Percentiles rank a stretch among this genome's conserved stretches.
Evolutionary conservation across 37 sponge, comb jelly and placozoan species (phyloP).

Genomic region (Cliona cf. orientalis): DNA sequence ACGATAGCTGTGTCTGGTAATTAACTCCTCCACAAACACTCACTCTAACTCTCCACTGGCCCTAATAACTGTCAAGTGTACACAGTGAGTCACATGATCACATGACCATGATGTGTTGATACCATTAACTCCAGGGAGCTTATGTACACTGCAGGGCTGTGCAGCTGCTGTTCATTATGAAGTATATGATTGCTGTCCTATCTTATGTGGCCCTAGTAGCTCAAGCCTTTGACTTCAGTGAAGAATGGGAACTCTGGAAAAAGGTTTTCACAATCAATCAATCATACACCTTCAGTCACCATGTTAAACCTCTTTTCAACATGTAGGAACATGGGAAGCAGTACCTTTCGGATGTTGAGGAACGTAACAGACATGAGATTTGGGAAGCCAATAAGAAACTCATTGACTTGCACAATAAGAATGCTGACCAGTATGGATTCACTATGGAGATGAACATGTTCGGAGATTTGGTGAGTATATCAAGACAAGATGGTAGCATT

Average conservation of each 20-base stretch:
- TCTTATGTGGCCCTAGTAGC: too few species aligned
- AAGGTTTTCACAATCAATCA: constrained; percentile 1
- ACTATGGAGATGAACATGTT: constrained; percentile 58
- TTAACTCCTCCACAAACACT: too few species aligned
- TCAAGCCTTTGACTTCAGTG: constrained; percentile 15
- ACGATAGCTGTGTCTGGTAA: too few species aligned
- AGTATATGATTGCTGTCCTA: background rate
- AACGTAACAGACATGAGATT: constrained; percentile 37
- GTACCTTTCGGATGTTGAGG: constrained; percentile 47
- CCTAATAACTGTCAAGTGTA: too few species aligned
- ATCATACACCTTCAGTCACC: background rate
- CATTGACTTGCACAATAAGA: constrained; percentile 59
- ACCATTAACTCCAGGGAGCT: too few species aligned
- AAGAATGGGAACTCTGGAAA: constrained; percentile 56
- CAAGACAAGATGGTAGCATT: too few species aligned
- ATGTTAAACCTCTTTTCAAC: background rate
- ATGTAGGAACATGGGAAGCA: constrained; percentile 5
- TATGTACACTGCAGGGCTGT: too few species aligned
- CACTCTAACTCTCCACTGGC: too few species aligned
- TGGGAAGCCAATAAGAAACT: constrained; percentile 64
- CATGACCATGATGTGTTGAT: too few species aligned
- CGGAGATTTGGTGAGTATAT: constrained; percentile 63
- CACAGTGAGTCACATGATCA: too few species aligned
- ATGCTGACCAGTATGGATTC: constrained; percentile 56
- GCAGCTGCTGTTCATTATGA: constrained; percentile 11